A percentile compares a stretch with the other conserved stretches of the same genome.
Conservation (phyloP, 2,113 vertebrate species). For the Engraulis encrasicolus region DNA sequence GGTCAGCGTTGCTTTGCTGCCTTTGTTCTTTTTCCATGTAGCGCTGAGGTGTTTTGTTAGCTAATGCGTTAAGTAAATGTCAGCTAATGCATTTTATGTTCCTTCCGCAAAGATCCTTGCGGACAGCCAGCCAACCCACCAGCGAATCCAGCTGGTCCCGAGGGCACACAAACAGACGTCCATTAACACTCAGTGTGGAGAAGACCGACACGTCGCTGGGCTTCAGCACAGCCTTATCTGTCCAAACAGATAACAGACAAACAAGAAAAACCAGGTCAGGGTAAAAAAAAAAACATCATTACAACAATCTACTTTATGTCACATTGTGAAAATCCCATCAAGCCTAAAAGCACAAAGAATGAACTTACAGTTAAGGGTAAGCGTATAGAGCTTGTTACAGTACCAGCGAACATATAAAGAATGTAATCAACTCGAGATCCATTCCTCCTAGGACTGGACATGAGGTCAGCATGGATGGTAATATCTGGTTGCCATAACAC, state of each 20-base stretch:
- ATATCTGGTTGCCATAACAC: conserved; percentile 39
- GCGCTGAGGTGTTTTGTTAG: neutral
- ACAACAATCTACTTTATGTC: conserved; percentile 1
- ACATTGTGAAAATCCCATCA: neutral
- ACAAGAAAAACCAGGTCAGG: neutral
- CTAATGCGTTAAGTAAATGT: neutral
- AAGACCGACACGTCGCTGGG: conserved; percentile 94
- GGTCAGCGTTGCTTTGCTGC: neutral
- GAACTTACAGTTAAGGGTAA: neutral
- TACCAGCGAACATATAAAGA: conserved; percentile 30
- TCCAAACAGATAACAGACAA: conserved; percentile 22
- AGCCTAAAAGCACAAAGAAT: neutral
- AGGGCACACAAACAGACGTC: conserved; percentile 90
- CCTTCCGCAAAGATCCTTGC: neutral
- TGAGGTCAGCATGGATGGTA: neutral
- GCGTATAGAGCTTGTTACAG: neutral
- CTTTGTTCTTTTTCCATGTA: neutral
- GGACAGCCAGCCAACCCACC: conserved; percentile 76
- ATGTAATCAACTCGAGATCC: conserved; percentile 15
- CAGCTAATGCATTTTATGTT: neutral
- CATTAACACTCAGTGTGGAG: conserved; percentile 92
- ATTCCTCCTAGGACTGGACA: conserved; percentile 6
- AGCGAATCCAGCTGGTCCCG: conserved; percentile 92
- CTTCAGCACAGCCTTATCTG: conserved; percentile 94
- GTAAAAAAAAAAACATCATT: neutral